These are phyloP conservation scores for Australoheros facetus DNA, from an alignment of 2,797 vertebrate genomes.

Conservation along the genomic window DNA sequence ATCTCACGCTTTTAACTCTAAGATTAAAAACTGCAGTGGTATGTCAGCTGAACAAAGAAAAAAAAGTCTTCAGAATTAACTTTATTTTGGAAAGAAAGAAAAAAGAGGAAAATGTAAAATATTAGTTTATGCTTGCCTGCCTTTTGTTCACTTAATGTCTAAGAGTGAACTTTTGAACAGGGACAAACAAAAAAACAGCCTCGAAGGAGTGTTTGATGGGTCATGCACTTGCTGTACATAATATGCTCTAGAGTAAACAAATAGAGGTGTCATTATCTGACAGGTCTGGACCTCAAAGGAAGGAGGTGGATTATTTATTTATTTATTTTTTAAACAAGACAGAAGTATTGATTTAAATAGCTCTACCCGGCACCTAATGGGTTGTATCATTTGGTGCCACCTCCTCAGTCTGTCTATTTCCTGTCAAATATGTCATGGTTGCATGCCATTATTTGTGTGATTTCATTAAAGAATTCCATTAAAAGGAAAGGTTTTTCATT, in stretches of 20 bases:
- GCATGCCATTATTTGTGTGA: conserved; percentile 77
- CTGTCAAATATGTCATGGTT: conserved; percentile 75
- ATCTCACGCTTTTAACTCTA: neutral
- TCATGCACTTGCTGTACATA: neutral
- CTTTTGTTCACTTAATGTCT: neutral
- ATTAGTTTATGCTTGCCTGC: neutral
- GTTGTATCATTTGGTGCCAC: conserved; percentile 74
- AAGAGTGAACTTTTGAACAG: neutral
- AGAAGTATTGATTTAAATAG: conserved; percentile 80
- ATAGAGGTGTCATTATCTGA: conserved; percentile 64
- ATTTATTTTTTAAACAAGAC: conserved; percentile 26
- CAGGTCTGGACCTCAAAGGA: conserved; percentile 54
- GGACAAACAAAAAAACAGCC: neutral
- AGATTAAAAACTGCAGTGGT: neutral
- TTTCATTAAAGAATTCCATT: conserved; percentile 82
- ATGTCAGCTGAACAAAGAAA: neutral
- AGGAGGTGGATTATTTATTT: conserved; percentile 49
- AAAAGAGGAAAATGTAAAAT: neutral
- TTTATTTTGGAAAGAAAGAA: neutral
- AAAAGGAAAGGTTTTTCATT: conserved; percentile 81
- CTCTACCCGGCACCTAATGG: conserved; percentile 73
- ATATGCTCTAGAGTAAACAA: conserved; percentile 56
- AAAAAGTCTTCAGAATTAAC: neutral
- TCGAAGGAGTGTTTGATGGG: neutral
- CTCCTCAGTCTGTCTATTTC: conserved; percentile 83